Base-by-base conservation (phyloP, 2,888 invertebrate species). In the Griposia aprilina region DNA sequence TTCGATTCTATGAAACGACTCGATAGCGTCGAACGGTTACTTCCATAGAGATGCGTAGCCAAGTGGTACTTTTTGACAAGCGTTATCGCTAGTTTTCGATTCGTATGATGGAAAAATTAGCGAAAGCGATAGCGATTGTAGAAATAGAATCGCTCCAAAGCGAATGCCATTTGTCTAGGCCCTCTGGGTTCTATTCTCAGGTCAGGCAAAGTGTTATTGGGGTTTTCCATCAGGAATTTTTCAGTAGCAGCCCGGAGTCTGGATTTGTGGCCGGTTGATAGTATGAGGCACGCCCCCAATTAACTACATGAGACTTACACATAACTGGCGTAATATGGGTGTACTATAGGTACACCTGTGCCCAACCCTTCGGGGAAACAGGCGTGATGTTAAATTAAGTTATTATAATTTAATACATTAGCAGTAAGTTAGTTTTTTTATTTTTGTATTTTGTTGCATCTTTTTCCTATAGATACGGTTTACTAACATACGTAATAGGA, bases 361-460 rank as follows among this genome's bases (percentile, higher is more conserved):
- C n/a, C 10, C 1, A 17, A 5, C 5, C 65, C n/a, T 41, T 17
- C n/a, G 6, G 4, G 17, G 17, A 10, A 41, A 66, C 11, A 41
- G 41, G 41, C 41, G 41, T 65, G 7, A 48, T 66, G 45, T 20
- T 26, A 45, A 20, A 4, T 50, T 68, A 26, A 60, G 26, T 30
- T 26, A 69, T n/a, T 57, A 11, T 17, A n/a, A 36, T 59, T 57
- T 6, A 23, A 26, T 26, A 30, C 17, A 30, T n/a, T 30, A n/a
- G 45, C 52, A 20, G n/a, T 62, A 30, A 5, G 4, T 62, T 45
- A 17, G 1, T 50, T 78, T 8, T 20, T 55, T 55, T 36, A 48
- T n/a, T 76, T 30, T n/a, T 30, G 8, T 26, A 72, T 71, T 55
- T 5, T 48, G 17, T 79, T 41, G 20, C 30, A 45, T 52, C 7